These are phyloP conservation scores for Macrotus californicus DNA, from an alignment of 2,113 vertebrate species.

Conservation along the genomic window DNA sequence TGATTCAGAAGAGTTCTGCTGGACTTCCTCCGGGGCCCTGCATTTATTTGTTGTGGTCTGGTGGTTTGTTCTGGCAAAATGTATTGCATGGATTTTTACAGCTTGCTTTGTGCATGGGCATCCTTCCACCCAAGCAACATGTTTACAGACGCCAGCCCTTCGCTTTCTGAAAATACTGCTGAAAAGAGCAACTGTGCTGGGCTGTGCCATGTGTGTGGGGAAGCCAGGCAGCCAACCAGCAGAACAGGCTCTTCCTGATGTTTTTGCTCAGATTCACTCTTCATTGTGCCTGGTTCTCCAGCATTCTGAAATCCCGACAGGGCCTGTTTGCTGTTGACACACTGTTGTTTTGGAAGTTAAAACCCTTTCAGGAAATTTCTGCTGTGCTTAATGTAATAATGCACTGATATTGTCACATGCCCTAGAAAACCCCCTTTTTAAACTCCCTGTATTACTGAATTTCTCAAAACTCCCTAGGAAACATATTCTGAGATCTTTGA, in stretches of 20 bases:
- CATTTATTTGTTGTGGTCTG: conserved; percentile 55
- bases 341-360: background rate
- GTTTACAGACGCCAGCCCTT: conserved; percentile 62
- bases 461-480: background rate
- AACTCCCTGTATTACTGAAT: background rate
- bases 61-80: conserved; percentile 46
- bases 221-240: background rate
- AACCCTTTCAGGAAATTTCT: background rate
- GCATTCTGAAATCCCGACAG: background rate
- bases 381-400: background rate
- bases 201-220: background rate
- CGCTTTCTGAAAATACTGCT: conserved; percentile 56
- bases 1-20: background rate
- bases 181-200: conserved; percentile 63
- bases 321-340: background rate
- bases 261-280: background rate
- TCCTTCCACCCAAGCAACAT: conserved; percentile 51
- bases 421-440: background rate
- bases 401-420: background rate
- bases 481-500: background rate
- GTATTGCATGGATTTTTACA: conserved; percentile 53
- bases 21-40: conserved; percentile 10
- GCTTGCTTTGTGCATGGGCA: conserved; percentile 61
- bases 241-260: background rate
- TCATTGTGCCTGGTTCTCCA: background rate